Evolutionary conservation across 2,113 vertebrate species (phyloP).

Genomic region (Pterocles gutturalis): DNA sequence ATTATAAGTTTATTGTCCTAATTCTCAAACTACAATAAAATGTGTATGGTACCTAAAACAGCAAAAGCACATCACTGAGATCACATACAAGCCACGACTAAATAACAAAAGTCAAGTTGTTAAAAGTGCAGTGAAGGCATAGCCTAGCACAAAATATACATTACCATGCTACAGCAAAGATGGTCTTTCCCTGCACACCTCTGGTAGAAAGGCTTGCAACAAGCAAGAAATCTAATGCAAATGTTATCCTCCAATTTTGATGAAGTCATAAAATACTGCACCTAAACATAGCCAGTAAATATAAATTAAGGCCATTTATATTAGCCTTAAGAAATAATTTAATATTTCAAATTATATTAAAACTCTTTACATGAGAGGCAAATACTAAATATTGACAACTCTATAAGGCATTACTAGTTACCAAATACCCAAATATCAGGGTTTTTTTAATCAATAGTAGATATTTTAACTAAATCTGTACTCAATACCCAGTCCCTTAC

Average conservation of each 20-base stretch:
- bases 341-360: neutral
- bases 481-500: neutral
- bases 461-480: neutral
- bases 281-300: neutral
- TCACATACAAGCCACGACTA: neutral
- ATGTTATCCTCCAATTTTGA: neutral
- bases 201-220: neutral
- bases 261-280: neutral
- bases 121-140: neutral
- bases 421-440: neutral
- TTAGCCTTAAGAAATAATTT: neutral
- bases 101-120: neutral
- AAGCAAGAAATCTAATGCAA: neutral
- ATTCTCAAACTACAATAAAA: neutral
- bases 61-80: neutral
- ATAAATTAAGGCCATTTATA: neutral
- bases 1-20: neutral
- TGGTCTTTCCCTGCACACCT: neutral
- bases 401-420: neutral
- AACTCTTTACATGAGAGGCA: neutral
- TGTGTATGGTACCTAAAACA: rapidly evolving
- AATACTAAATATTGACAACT: neutral
- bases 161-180: neutral
- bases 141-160: neutral
- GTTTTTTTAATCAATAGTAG: neutral